A percentile compares a stretch with the other conserved stretches of the same genome.
phyloP scores from a whole-genome alignment of 23 tunicate genomes.

The Halocynthia roretzi region DNA sequence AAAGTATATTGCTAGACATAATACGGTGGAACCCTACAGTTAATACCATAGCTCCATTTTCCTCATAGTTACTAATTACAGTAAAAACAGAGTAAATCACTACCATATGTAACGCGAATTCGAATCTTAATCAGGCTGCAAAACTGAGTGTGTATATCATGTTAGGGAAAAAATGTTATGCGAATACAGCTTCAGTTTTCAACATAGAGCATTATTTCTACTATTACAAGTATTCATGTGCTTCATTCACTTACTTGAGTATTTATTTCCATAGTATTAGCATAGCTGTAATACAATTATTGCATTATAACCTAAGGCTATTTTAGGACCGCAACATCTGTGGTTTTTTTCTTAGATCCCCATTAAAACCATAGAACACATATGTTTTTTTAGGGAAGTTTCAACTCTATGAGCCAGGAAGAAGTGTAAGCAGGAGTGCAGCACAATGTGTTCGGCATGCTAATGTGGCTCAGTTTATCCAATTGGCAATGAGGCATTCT shows the following conservation, averaged over 20 bases:
- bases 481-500: constrained; percentile 82
- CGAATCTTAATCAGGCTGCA: no score
- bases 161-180: not conserved
- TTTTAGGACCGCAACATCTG: no score
- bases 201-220: no score
- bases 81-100: no score
- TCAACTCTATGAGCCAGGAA: constrained; percentile 74
- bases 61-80: no score
- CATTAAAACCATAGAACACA: not conserved
- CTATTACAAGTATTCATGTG: no score
- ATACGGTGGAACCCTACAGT: no score
- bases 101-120: no score
- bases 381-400: constrained; percentile 69
- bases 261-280: not conserved
- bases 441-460: constrained; percentile 76
- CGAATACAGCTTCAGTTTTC: no score
- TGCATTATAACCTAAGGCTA: not conserved
- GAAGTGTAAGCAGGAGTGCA: constrained; percentile 56
- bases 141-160: not conserved
- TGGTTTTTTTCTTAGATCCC: no score
- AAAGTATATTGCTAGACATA: no score
- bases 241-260: not conserved
- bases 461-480: constrained; percentile 63
- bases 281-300: not conserved
- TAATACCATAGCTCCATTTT: no score